Evolutionary conservation across 2,797 vertebrate genomes (phyloP).

Genomic region (Sorex maritimensis): DNA sequence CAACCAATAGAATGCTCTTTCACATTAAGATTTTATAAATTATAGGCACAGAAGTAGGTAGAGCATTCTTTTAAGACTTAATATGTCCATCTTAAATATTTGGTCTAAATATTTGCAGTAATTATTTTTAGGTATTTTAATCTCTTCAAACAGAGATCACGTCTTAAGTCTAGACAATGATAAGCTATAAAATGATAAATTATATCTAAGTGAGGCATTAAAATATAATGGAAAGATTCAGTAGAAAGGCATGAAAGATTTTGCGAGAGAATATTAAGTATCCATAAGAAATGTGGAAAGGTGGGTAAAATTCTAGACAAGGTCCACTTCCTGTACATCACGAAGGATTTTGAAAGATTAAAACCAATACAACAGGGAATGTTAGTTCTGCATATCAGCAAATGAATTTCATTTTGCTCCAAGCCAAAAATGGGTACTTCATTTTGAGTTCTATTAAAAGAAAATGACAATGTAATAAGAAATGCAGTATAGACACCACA

Average conservation of each 20-base stretch:
- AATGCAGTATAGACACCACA: slow-evolving; percentile 77
- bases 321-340: slow-evolving; percentile 58
- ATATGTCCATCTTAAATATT: background rate
- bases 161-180: background rate
- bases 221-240: slow-evolving; percentile 9
- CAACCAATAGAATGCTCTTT: background rate
- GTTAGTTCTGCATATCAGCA: background rate
- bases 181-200: background rate
- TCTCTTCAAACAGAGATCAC: background rate
- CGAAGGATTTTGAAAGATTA: slow-evolving; percentile 58
- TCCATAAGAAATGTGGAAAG: slow-evolving; percentile 16
- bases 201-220: slow-evolving; percentile 27
- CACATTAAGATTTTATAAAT: background rate
- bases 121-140: background rate
- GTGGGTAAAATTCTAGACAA: slow-evolving; percentile 27
- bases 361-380: slow-evolving; percentile 53
- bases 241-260: slow-evolving; percentile 6
- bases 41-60: background rate
- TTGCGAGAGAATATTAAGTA: slow-evolving; percentile 7
- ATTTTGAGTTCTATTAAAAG: slow-evolving; percentile 79
- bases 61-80: background rate
- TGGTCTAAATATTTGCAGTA: slow-evolving; percentile 15
- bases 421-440: slow-evolving; percentile 65
- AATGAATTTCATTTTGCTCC: slow-evolving; percentile 67
- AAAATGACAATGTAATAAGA: slow-evolving; percentile 72